Evolutionary conservation across 2,888 invertebrate species (phyloP).

Genomic region (Monochamus alternatus): DNA sequence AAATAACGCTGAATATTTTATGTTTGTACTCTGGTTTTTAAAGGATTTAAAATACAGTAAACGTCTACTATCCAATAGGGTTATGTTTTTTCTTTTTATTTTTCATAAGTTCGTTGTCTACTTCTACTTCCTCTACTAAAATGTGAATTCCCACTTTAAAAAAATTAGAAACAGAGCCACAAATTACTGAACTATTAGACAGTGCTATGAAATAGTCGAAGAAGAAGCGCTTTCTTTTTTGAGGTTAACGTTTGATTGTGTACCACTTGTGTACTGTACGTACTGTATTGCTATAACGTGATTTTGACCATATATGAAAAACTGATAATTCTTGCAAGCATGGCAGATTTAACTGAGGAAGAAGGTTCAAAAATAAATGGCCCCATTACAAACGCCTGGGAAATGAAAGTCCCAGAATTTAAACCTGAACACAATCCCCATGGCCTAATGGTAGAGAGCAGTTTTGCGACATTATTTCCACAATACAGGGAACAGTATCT

Average conservation of each 20-base stretch:
- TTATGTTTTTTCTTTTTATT: constrained; percentile 16
- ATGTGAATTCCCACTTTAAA: too few species aligned
- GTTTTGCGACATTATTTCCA: constrained; percentile 97
- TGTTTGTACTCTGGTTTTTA: not conserved
- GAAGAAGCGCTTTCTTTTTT: too few species aligned
- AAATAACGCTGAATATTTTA: not conserved
- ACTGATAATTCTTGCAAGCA: not conserved
- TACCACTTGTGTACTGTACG: too few species aligned
- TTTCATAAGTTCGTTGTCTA: too few species aligned
- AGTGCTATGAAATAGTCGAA: too few species aligned
- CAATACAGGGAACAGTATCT: constrained; percentile 97
- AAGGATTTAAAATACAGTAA: not conserved
- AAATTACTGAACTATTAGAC: too few species aligned
- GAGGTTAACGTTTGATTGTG: too few species aligned
- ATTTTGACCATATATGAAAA: not conserved
- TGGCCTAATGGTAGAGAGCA: constrained; percentile 92
- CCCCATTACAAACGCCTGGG: constrained; percentile 90
- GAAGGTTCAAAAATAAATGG: constrained; percentile 65
- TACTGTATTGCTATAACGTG: too few species aligned
- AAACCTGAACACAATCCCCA: constrained; percentile 91
- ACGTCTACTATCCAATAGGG: not conserved
- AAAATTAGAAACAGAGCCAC: too few species aligned
- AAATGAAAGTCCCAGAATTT: constrained; percentile 89
- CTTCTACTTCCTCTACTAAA: too few species aligned
- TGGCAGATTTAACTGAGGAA: constrained; percentile 34